Conservation (phyloP, 2,888 invertebrate species). For the Trichopria drosophilae region DNA sequence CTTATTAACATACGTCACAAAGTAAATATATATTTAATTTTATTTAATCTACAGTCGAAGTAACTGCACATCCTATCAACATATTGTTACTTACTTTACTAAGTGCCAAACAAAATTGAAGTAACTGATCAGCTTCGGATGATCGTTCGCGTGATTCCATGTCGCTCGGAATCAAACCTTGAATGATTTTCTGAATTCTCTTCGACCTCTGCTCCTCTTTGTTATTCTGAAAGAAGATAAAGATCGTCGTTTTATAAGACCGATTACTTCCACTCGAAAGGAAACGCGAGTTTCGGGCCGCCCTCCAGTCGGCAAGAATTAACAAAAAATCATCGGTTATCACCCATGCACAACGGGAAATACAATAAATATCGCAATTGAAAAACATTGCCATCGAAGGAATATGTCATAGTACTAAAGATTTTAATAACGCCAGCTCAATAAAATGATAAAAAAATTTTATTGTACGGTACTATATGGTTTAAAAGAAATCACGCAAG, state of each 20-base stretch:
- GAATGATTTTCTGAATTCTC: constrained; percentile 55
- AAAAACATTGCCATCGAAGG: too few species aligned
- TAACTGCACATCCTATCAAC: too few species aligned
- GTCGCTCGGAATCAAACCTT: constrained; percentile 54
- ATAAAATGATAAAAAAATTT: too few species aligned
- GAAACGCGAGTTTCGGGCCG: background rate
- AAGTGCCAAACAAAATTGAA: constrained; percentile 57
- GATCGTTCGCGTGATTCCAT: constrained; percentile 54
- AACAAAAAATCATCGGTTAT: background rate
- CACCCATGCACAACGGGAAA: too few species aligned
- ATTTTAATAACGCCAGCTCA: too few species aligned
- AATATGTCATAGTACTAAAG: too few species aligned
- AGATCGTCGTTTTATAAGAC: background rate
- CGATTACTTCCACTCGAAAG: background rate
- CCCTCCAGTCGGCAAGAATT: background rate
- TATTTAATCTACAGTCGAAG: too few species aligned
- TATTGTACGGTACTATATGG: too few species aligned
- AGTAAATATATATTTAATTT: too few species aligned
- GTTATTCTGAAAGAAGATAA: constrained; percentile 47
- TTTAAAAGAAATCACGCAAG: too few species aligned
- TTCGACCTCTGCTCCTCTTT: constrained; percentile 53
- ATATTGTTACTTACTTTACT: constrained; percentile 49
- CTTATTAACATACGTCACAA: too few species aligned
- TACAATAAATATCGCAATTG: too few species aligned
- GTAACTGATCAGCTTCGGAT: constrained; percentile 55